Conservation (phyloP, 2,888 invertebrate genomes). For the Ormyrus nitidulus region DNA sequence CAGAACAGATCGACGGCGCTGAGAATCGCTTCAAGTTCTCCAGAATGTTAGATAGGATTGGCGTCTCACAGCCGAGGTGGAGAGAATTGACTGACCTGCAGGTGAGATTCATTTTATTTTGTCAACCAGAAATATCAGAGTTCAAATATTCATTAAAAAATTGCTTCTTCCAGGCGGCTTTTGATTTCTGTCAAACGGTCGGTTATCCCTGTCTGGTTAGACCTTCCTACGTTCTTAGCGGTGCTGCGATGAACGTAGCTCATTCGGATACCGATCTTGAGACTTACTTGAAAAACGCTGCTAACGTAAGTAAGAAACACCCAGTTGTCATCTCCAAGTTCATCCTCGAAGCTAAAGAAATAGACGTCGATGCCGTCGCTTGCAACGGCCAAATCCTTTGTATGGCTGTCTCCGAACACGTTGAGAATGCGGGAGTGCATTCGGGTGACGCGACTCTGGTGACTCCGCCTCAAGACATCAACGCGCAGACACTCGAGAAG, state of each 20-base stretch:
- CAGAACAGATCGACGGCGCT: conserved; percentile 97
- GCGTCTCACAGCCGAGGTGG: conserved; percentile 90
- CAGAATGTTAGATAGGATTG: conserved; percentile 95
- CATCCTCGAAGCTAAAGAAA: conserved; percentile 97
- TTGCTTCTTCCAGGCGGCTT: conserved; percentile 80
- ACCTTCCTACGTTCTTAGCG: conserved; percentile 98
- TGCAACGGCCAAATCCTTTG: conserved; percentile 94
- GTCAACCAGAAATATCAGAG: neutral
- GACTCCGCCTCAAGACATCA: conserved; percentile 98
- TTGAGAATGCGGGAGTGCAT: conserved; percentile 99
- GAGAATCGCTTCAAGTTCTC: conserved; percentile 99
- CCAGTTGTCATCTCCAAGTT: conserved; percentile 99
- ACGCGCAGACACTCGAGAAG: conserved; percentile 90
- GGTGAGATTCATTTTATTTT: conserved; percentile 5
- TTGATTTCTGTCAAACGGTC: conserved; percentile 93
- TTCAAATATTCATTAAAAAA: no score
- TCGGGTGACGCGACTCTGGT: conserved; percentile 99
- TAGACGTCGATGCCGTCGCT: conserved; percentile 99
- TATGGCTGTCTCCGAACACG: conserved; percentile 98
- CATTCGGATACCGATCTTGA: conserved; percentile 94
- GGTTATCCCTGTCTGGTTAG: conserved; percentile 98
- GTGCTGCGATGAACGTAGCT: conserved; percentile 99
- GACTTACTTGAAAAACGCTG: conserved; percentile 94
- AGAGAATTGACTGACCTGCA: conserved; percentile 51
- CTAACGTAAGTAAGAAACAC: conserved; percentile 95